Conservation (phyloP, 2,797 vertebrate genomes). For the Phyllotis vaccarum region DNA sequence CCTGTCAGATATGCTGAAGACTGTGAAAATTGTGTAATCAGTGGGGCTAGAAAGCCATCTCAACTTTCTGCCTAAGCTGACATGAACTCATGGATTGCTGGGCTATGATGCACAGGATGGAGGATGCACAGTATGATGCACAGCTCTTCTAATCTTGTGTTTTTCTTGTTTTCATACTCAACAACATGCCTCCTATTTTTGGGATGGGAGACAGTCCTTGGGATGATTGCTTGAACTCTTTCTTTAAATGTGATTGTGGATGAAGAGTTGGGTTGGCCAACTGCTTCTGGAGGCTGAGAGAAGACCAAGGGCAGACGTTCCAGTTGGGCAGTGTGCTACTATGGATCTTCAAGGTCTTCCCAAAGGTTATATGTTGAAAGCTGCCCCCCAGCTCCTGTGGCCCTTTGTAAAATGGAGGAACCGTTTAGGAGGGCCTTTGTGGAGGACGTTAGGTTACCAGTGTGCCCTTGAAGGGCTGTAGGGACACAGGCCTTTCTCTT, state of each 20-base stretch:
- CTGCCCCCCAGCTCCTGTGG: too few species aligned
- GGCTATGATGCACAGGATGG: background rate
- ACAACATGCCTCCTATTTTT: background rate
- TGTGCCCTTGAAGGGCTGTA: background rate
- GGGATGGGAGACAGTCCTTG: background rate
- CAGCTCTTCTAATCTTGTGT: background rate
- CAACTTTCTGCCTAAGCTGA: background rate
- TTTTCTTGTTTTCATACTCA: constrained; percentile 41
- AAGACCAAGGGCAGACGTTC: background rate
- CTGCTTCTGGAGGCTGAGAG: background rate
- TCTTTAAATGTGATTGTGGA: background rate
- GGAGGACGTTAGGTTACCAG: background rate
- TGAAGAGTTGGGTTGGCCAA: background rate
- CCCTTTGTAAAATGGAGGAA: background rate
- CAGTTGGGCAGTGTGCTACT: background rate
- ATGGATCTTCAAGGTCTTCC: background rate
- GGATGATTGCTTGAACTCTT: background rate
- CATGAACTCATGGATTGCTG: background rate
- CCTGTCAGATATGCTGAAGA: constrained; percentile 92
- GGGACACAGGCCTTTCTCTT: background rate
- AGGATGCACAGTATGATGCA: background rate
- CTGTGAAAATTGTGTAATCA: constrained; percentile 90
- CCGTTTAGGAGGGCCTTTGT: background rate
- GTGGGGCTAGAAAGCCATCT: fast-evolving
- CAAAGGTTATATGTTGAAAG: background rate